Evolutionary conservation across 2,888 invertebrate genomes (phyloP), one percentile per base, ranked within the genome.

Genomic region (Protonemura montana): DNA sequence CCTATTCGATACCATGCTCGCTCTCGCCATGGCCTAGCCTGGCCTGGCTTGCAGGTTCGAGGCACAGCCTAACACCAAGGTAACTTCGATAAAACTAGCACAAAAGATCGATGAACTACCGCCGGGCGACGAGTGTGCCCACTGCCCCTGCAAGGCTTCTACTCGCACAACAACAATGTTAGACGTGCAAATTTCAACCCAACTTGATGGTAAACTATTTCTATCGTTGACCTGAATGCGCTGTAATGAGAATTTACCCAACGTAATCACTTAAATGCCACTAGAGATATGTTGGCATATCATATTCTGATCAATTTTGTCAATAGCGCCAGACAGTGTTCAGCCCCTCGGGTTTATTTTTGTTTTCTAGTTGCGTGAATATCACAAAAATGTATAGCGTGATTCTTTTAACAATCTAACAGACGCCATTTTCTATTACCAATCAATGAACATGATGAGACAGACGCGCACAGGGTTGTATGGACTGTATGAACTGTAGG

Each of bases 31-130:
- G 59, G 59, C 59, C 59, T 59, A 21, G 59, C 13, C 13, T 59
- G 59, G 59, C 59, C 13, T 59, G 59, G 59, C 59, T 13, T 59
- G 21, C 25, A 78, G 21, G 78, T 27, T 27, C 78, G 26, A 26
- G 78, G 78, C 26, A 78, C 78, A 78, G 78, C 27, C 78, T 78
- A 28, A 3, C 78, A 78, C 78, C 78, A 28, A 78, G 78, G 78
- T 27, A 78, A 78, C 78, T 28, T 27, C 26, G 26, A 78, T 26
- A 78, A 78, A 78, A 78, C 78, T 78, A 78, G 78, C 78, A 78
- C 78, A 78, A 59, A 59, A 78, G 78, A 78, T 78, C 78, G 78
- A 78, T 78, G 27, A 78, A 78, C 78, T 78, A 78, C 78, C 26
- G 59, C 59, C 59, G 10, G 35, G 35, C 35, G 35, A 10, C 35